Conservation (phyloP, 2,797 vertebrate genomes). For the Naso thynnoides region DNA sequence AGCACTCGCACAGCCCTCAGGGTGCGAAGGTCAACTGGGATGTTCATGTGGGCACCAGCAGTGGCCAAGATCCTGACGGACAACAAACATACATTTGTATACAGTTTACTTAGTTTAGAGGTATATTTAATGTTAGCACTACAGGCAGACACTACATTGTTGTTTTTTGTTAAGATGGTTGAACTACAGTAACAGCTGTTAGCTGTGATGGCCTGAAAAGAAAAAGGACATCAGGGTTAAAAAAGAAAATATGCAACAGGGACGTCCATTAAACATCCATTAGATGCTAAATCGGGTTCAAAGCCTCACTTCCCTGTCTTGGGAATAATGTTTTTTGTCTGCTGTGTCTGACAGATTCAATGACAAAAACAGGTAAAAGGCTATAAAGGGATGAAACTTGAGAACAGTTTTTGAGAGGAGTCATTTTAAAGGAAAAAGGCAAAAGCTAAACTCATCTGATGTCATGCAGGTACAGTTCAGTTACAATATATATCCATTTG, state of each 20-base stretch:
- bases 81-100: constrained; percentile 40
- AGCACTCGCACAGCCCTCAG: constrained; percentile 96
- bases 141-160: neutral
- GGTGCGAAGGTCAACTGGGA: constrained; percentile 96
- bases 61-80: constrained; percentile 93
- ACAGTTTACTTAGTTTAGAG: neutral
- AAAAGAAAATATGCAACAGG: constrained; percentile 36
- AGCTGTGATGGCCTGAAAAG: constrained; percentile 22
- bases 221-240: constrained; percentile 21
- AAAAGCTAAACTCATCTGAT: constrained; percentile 27
- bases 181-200: constrained; percentile 16
- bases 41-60: constrained; percentile 98
- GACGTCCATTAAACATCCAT: constrained; percentile 35
- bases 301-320: constrained; percentile 20
- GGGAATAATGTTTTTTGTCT: constrained; percentile 34
- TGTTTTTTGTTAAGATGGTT: constrained; percentile 1
- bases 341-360: constrained; percentile 20
- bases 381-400: constrained; percentile 33
- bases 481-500: constrained; percentile 51
- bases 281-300: constrained; percentile 36
- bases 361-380: constrained; percentile 36
- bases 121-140: neutral
- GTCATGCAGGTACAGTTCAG: constrained; percentile 4
- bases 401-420: constrained; percentile 29
- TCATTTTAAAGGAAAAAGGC: constrained; percentile 25